Percentiles rank a stretch among this genome's conserved stretches.
phyloP scores from a whole-genome alignment of 2,797 vertebrate species.

The Xiphophorus birchmanni region DNA sequence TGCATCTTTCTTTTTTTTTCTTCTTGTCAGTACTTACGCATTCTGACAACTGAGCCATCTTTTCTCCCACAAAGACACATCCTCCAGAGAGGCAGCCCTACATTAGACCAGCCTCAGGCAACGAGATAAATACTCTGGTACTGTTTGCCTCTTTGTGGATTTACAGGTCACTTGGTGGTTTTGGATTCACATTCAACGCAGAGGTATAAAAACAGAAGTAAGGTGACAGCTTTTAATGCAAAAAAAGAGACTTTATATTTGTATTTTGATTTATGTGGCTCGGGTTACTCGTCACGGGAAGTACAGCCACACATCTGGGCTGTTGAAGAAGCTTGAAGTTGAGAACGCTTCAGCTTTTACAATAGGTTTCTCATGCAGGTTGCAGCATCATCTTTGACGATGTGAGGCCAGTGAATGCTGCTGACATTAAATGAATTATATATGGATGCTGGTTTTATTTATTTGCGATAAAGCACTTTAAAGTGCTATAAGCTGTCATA shows the following conservation, averaged over 20 bases:
- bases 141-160: conserved; percentile 1
- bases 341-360: background rate
- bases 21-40: background rate
- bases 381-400: background rate
- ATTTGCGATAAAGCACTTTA: background rate
- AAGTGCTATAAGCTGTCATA: background rate
- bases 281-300: background rate
- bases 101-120: background rate
- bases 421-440: background rate
- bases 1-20: background rate
- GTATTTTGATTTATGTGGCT: background rate
- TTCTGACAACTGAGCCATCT: background rate
- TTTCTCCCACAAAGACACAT: background rate
- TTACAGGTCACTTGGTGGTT: background rate
- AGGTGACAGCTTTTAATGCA: background rate
- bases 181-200: background rate
- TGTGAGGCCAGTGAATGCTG: background rate
- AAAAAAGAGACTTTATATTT: background rate
- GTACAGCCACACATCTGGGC: background rate
- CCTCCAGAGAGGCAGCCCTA: background rate
- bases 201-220: background rate
- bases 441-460: background rate
- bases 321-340: background rate
- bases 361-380: background rate
- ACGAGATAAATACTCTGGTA: conserved; percentile 2